Base-by-base conservation (phyloP, 2,888 invertebrate genomes). In the Stenurella melanura region DNA sequence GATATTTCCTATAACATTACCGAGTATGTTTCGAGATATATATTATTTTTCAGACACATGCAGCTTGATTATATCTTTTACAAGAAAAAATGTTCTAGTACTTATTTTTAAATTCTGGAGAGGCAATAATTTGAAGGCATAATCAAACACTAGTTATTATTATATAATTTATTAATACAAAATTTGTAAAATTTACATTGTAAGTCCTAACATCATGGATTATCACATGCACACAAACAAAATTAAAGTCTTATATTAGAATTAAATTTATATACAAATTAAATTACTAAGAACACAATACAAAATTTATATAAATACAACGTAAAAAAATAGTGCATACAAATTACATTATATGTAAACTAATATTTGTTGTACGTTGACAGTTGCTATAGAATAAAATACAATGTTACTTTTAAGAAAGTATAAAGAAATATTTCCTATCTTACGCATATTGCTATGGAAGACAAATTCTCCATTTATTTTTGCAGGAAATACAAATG, bases 211-310 rank as follows among this genome's bases (percentile, higher is more conserved):
- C 12, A 50, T 1, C 12, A 50, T 1, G 3, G 2, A 50, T n/a
- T n/a, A 50, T n/a, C 50, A 50, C 50, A 4, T 50, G 50, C 50
- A n/a, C 50, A 17, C 50, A 34, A 67, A 57, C 17, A 68, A 30
- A 18, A 57, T 19, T 19, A 69, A n/a, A 34, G 26, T n/a, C 21
- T 6, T 58, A 50, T 56, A 56, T n/a, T 67, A 67, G n/a, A 54
- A 30, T 56, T 34, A 54, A 19, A 57, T 10, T 18, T 69, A 69
- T 69, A 58, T 69, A 69, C 69, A 69, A 18, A 34, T 58, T 34
- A 69, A 69, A 56, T 68, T n/a, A 57, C 57, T 69, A 69, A 69
- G 69, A 69, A 69, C 69, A 69, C 69, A 69, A 58, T 69, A 34
- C 26, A 69, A 69, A 21, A 67, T 21, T 19, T n/a, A 56, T 56